A percentile compares a stretch with the other conserved stretches of the same genome.
phyloP scores from a whole-genome alignment of 2,113 vertebrate species.

The Burhinus oedicnemus region DNA sequence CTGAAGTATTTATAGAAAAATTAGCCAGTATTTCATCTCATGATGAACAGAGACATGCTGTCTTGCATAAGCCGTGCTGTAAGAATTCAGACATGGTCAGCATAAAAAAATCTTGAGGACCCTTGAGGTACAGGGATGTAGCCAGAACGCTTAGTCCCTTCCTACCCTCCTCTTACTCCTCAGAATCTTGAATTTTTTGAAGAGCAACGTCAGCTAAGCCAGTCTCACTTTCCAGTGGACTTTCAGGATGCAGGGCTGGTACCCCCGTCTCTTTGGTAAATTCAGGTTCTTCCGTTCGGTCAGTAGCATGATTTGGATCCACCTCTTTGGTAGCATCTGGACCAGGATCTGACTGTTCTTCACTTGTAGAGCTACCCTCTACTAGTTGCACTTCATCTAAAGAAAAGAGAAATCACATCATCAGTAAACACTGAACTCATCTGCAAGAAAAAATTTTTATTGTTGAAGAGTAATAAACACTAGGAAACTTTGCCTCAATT shows the following conservation, averaged over 20 bases:
- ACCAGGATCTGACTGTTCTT: constrained; percentile 32
- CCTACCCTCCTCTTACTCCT: constrained; percentile 57
- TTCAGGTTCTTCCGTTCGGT: not conserved
- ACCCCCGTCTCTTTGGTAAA: constrained; percentile 2
- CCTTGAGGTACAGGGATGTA: not conserved
- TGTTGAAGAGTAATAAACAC: not conserved
- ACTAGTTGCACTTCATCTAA: constrained; percentile 45
- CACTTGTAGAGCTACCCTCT: constrained; percentile 35
- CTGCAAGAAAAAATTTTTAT: not conserved
- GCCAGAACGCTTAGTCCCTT: not conserved
- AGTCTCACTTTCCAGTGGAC: not conserved
- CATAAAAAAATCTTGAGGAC: not conserved
- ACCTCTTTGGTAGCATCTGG: not conserved
- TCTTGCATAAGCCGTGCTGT: not conserved
- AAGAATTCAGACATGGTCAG: not conserved
- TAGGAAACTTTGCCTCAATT: not conserved
- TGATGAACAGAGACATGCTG: not conserved
- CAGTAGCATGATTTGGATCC: not conserved
- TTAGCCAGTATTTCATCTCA: not conserved
- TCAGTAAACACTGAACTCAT: not conserved
- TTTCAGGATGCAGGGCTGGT: not conserved
- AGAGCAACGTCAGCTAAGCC: not conserved
- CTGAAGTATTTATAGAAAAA: not conserved
- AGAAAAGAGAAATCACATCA: not conserved
- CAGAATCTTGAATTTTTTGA: constrained; percentile 45